Base-by-base conservation (phyloP, 2,888 invertebrate species). In the Limnephilus marmoratus region DNA sequence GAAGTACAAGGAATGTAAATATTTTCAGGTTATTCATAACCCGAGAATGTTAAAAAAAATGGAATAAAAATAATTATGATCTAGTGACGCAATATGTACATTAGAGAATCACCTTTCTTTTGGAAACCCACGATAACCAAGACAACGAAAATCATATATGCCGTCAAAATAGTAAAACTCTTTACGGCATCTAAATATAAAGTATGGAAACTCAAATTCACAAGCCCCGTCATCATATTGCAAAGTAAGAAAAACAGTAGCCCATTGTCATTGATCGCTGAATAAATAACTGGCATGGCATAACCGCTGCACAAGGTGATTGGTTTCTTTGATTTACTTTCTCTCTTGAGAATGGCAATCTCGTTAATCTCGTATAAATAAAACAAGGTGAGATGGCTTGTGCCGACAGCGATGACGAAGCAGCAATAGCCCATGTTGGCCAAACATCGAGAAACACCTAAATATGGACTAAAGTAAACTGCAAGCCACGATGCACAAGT, bases 381-480 rank as follows among this genome's bases (percentile, higher is more conserved):
- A 94, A 97, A 96, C 37, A 97, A 94, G 49, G 96, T 95, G 0
- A 97, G 94, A 94, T 97, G 94, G 31, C 96, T 96, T 2, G 96
- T 94, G n/a, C 97, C 96, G 45, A 97, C 95, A 89, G 97, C 97
- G 92, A 98, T 96, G 94, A 98, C 96, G 97, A 98, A 99, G 31
- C 97, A 94, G 91, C 98, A 97, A 94, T 98, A 99, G 0, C 98
- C 97, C 18, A 97, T 95, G 95, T 99, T 99, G 1, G 98, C 98
- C 94, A 99, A 96, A 90, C 98, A 97, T 94, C 99, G 97, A 0
- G 99, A 99, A 7, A 97, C 96, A 85, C 97, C 97, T 90, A 96
- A 96, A 88, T 96, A 95, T 9, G 95, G 94, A 93, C 97, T 95
- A 37, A 96, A 91, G 92, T 96, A 95, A 0, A 96, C 95, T 0